Evolutionary conservation across 2,797 vertebrate genomes (phyloP), one percentile per base, ranked within the genome.

Genomic region (Oryzias dopingdopingensis): DNA sequence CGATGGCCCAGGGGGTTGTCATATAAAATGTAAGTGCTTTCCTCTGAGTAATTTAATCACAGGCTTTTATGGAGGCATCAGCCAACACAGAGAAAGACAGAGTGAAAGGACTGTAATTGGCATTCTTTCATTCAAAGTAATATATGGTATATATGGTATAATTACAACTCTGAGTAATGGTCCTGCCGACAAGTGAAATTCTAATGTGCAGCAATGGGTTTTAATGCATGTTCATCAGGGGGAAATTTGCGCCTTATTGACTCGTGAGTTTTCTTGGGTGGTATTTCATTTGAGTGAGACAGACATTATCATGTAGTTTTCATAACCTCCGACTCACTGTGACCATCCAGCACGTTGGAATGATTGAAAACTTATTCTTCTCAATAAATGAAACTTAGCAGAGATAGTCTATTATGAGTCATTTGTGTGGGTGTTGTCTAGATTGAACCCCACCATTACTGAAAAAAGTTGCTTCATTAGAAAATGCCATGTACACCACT

Each of bases 121-220:
- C 83, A 81, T 88, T 88, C 80, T 88, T 89, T 88, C 81, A 85
- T 85, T 85, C 75, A 77, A 68, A 82, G 76, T 85, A 84, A 88
- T 83, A 82, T 82, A 87, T 83, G 72, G 81, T 88, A 86, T 88
- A 84, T 79, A 79, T 77, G 80, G 70, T 74, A 68, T 88, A 88
- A 90, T 90, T 86, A 82, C 75, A 72, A 66, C 41, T n/a, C 55
- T 22, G 50, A 56, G 74, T 86, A 84, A 85, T 83, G 76, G 79
- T 57, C 58, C 20, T 70, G 51, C 42, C 65, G 76, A 78, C 20
- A 60, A 72, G 58, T 57, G 75, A 85, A 79, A 86, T 64, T 75
- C 82, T 80, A 82, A 84, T 71, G 46, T 22, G 26, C 42, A 47
- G 63, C 43, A 69, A 83, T 73, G 76, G 74, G 63, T 79, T 77